Base-by-base conservation (phyloP, 2,888 invertebrate species). In the Selenia dentaria region DNA sequence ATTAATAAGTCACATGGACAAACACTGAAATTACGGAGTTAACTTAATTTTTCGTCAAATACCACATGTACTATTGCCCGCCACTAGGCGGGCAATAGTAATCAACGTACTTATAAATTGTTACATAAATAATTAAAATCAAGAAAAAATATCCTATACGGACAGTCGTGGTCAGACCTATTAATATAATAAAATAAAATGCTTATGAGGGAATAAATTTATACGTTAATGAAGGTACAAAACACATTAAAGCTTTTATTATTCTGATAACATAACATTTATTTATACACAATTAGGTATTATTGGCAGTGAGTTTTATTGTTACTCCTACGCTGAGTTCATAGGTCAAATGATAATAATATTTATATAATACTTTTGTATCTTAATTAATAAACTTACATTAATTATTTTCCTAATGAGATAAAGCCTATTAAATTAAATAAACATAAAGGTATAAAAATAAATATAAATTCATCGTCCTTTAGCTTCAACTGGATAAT, bases 401-500 rank as follows among this genome's bases (percentile, higher is more conserved):
- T 47, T 54, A 46, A 51, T 45, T 54, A 34, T 43, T 42, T 54
- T 40, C 42, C 49, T 51, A 58, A 56, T 53, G 53, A 57, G 51
- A 57, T 45, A 47, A 46, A 40, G 14, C 16, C 32, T 22, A 54
- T 52, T 35, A 43, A 62, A 50, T 51, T 52, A 38, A 50, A 42
- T 54, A 51, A 48, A 45, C 16, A 41, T 34, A 41, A 18, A 9
- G 13, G 3, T 6, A 5, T 25, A 33, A 34, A 29, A 46, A 33
- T 16, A 48, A 20, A 29, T 16, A 24, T 48, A 5, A 10, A 25
- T 54, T 16, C 70, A 74, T 59, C 54, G 62, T 25, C 38, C 60
- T 54, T 63, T 78, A 25, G 80, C 64, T 26, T 77, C 78, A 24
- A 70, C 65, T 24, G 90, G 90, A 52, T 77, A 90, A 64, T 90